A percentile compares a stretch with the other conserved stretches of the same genome.
Evolutionary conservation across 2,888 invertebrate species (phyloP).

Genomic region (Sacculina carcini): DNA sequence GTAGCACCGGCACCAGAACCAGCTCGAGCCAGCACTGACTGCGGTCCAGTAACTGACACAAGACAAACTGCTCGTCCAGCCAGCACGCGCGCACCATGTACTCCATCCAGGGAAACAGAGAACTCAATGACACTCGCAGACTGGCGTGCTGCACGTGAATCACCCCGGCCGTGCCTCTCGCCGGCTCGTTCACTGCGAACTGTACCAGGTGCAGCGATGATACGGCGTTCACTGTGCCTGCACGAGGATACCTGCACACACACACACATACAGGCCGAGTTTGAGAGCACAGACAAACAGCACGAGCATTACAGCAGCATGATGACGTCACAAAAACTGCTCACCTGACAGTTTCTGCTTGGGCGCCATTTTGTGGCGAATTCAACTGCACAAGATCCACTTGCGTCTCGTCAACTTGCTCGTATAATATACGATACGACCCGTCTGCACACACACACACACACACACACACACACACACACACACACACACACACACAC

Average conservation of each 20-base stretch:
- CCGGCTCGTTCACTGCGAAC: conserved; percentile 30
- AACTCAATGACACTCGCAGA: conserved; percentile 42
- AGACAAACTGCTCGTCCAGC: conserved; percentile 33
- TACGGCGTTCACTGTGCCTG: conserved; percentile 68
- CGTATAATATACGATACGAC: conserved; percentile 24
- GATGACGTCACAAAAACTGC: background rate
- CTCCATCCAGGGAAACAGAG: conserved; percentile 74
- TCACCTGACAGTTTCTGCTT: conserved; percentile 42
- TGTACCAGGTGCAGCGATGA: conserved; percentile 53
- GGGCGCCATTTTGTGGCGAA: conserved; percentile 48
- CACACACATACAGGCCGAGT: background rate
- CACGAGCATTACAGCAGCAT: background rate
- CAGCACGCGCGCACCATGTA: conserved; percentile 86
- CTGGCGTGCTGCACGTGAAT: conserved; percentile 27
- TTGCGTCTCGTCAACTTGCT: conserved; percentile 35
- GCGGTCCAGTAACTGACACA: conserved; percentile 71
- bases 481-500: background rate
- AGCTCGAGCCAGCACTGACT: conserved; percentile 61
- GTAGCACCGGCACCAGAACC: conserved; percentile 37
- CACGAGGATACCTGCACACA: conserved; percentile 42
- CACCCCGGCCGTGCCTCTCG: conserved; percentile 42
- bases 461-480: background rate
- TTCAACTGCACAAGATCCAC: conserved; percentile 77
- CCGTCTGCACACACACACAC: conserved; percentile 13
- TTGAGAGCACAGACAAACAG: background rate